phyloP scores from a whole-genome alignment of 2,888 invertebrate genomes.

The Chloroclystis v-ata region DNA sequence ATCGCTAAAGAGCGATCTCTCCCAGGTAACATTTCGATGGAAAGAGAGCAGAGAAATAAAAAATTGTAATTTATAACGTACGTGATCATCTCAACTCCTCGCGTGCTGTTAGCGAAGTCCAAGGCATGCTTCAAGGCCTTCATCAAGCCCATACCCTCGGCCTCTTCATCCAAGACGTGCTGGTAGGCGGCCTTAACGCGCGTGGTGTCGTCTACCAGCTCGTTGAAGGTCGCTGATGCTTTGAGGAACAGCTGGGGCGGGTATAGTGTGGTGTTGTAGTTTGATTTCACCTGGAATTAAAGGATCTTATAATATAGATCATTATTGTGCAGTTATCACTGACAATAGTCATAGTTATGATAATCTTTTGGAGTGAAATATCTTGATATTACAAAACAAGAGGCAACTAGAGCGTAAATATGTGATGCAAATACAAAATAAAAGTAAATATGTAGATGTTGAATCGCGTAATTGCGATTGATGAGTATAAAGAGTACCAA shows the following conservation, averaged over 20 bases:
- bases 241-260: slow-evolving; percentile 57
- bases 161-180: slow-evolving; percentile 35
- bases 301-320: background rate
- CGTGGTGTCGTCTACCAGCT: slow-evolving; percentile 46
- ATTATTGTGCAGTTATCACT: background rate
- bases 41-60: too few species aligned
- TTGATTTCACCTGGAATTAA: background rate
- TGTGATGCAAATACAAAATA: too few species aligned
- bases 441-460: too few species aligned
- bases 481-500: too few species aligned
- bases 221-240: slow-evolving; percentile 54
- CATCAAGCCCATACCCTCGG: slow-evolving; percentile 35
- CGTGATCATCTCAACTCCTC: slow-evolving; percentile 45
- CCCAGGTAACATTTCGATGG: too few species aligned
- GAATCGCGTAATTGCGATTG: too few species aligned
- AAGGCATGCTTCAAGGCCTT: slow-evolving; percentile 48
- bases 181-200: slow-evolving; percentile 39
- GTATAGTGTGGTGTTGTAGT: slow-evolving; percentile 48
- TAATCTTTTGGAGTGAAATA: too few species aligned
- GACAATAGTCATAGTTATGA: too few species aligned
- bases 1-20: too few species aligned
- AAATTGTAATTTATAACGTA: too few species aligned
- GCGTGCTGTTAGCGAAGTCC: slow-evolving; percentile 37
- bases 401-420: too few species aligned
- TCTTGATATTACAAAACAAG: too few species aligned